Base-by-base conservation (phyloP, 2,888 invertebrate species). In the Parnassius mnemosyne region DNA sequence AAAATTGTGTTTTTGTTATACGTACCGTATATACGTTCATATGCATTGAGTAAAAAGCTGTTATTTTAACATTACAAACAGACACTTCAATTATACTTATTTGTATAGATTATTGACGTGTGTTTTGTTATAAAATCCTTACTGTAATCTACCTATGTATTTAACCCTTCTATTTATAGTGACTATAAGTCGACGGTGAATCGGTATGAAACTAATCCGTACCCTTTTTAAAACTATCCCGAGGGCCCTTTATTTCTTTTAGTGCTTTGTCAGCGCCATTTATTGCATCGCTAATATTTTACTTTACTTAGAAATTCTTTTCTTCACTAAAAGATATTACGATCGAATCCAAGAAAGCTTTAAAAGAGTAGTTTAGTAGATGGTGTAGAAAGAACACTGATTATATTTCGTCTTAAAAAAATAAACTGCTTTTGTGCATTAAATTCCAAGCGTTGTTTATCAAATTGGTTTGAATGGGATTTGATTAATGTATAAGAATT, bases 391-490 rank as follows among this genome's bases (percentile, higher is more conserved):
- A 65, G 55, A 68, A 63, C 65, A 63, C 56, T 68, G 69, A 73
- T 77, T 75, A 78, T 78, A 16, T 16, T 43, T 49, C 71, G 72
- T 74, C 64, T 68, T 76, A 76, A 72, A 70, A 75, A 75, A 79
- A 76, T 77, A 81, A 87, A 89, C 88, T 89, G 89, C 89, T 89
- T 85, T 68, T 68, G 63, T 74, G 70, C 80, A 81, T 77, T 79
- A 81, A 77, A 77, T 67, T 80, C 83, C 83, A 80, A 83, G 79
- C 51, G 69, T 71, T 68, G 71, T 76, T 76, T 81, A 79, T 75
- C 73, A 75, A 78, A 53, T 43, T 84, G 85, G 81, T 78, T 76
- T 77, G 74, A 52, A 69, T 80, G 72, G 84, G 84, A 87, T 87
- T 87, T 87, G 85, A 87, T 80, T 86, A 87, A 85, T 76, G 70